Evolutionary conservation across 1,140 invertebrate species (phyloP).

Genomic region (Musca vetustissima): DNA sequence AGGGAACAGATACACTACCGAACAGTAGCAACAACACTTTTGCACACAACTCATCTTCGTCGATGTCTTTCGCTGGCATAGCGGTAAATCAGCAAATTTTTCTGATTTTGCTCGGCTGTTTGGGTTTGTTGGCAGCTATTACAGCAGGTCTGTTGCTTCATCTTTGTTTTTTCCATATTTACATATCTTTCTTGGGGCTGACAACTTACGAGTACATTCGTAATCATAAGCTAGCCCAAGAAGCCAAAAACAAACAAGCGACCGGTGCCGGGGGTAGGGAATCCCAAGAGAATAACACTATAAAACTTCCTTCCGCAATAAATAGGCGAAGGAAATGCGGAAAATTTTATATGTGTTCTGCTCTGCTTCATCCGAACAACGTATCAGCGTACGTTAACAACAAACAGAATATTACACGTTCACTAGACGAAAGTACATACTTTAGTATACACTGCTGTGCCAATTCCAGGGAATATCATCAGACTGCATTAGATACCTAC

Average conservation of each 20-base stretch:
- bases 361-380: conserved; percentile 39
- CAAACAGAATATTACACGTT: not conserved
- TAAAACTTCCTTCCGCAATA: conserved; percentile 43
- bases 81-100: conserved; percentile 61
- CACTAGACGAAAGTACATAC: conserved; percentile 7
- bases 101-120: conserved; percentile 64
- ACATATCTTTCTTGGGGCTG: conserved; percentile 79
- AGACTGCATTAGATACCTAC: conserved; percentile 40
- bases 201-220: conserved; percentile 89
- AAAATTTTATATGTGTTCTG: conserved; percentile 51
- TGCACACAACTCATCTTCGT: conserved; percentile 2
- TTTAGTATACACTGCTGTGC: conserved; percentile 47
- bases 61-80: conserved; percentile 40
- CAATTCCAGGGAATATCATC: conserved; percentile 48
- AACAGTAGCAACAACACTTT: too few relatives aligned
- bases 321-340: conserved; percentile 25
- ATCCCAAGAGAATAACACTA: conserved; percentile 32
- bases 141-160: conserved; percentile 80
- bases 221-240: conserved; percentile 59
- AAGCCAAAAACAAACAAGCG: conserved; percentile 35
- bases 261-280: conserved; percentile 21
- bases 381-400: conserved; percentile 10
- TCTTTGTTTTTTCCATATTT: conserved; percentile 86
- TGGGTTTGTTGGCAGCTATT: conserved; percentile 71
- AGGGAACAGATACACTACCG: too few relatives aligned